phyloP scores from a whole-genome alignment of 2,888 invertebrate species.

The Drosophila kambysellisi region DNA sequence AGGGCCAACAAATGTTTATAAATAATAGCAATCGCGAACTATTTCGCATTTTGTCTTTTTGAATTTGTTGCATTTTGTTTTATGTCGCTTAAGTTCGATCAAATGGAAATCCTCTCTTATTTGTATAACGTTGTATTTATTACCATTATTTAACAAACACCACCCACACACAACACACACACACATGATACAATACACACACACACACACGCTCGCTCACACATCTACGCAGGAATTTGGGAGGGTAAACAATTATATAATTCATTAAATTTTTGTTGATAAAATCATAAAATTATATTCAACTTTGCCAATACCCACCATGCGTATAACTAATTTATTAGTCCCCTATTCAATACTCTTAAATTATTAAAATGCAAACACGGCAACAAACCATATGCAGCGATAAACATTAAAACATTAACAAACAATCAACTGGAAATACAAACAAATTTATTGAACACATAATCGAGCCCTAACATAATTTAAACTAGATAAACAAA shows the following conservation, averaged over 20 bases:
- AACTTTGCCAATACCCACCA: conserved; percentile 71
- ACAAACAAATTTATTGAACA: conserved; percentile 37
- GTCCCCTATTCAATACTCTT: conserved; percentile 80
- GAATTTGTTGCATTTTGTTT: conserved; percentile 49
- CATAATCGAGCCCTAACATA: conserved; percentile 52
- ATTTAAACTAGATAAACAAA: conserved; percentile 56
- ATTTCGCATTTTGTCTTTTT: conserved; percentile 11
- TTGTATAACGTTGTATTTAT: conserved; percentile 77
- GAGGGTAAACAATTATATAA: conserved; percentile 40
- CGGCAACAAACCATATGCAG: conserved; percentile 31
- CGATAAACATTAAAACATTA: conserved; percentile 45
- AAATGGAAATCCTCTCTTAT: conserved; percentile 65
- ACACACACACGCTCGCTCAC: conserved; percentile 32
- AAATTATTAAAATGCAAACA: conserved; percentile 73
- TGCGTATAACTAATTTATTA: conserved; percentile 81
- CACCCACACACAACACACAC: conserved; percentile 25
- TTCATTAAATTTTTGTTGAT: conserved; percentile 66
- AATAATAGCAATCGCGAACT: conserved; percentile 20
- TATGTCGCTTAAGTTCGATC: conserved; percentile 41
- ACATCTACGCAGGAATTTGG: conserved; percentile 31
- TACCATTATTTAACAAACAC: conserved; percentile 62
- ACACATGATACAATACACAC: conserved; percentile 27
- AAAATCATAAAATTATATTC: conserved; percentile 63
- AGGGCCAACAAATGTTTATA: conserved; percentile 3
- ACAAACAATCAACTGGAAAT: conserved; percentile 50